Conservation (phyloP, 2,797 vertebrate species). For the Nyctalus aviator region DNA sequence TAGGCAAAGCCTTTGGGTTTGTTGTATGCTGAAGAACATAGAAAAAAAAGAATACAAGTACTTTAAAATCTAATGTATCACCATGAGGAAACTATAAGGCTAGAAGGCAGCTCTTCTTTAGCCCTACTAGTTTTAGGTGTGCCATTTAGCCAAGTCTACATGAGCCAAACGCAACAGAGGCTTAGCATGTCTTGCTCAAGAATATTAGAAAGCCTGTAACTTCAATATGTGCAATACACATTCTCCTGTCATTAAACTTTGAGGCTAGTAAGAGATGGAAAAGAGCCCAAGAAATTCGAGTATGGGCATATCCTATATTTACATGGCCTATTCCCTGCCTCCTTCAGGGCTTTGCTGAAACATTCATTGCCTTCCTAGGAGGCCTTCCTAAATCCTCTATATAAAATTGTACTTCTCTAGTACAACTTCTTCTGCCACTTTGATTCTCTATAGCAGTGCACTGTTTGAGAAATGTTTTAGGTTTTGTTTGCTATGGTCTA, state of each 20-base stretch:
- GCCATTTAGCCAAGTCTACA: not conserved
- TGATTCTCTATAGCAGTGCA: not conserved
- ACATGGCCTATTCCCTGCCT: not conserved
- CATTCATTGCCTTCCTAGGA: not conserved
- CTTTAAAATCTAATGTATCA: not conserved
- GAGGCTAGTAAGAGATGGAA: conserved; percentile 49
- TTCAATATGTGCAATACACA: conserved; percentile 60
- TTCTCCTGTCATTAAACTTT: conserved; percentile 48
- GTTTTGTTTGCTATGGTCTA: not conserved
- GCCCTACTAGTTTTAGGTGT: not conserved
- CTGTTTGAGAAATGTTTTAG: not conserved
- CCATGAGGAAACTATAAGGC: not conserved
- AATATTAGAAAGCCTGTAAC: conserved; percentile 45
- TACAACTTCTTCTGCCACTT: not conserved
- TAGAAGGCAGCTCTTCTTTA: not conserved
- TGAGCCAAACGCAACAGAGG: conserved; percentile 52
- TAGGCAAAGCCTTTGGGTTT: not conserved
- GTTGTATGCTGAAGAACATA: not conserved
- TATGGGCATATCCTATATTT: not conserved
- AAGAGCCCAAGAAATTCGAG: conserved; percentile 55
- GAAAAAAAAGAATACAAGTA: not conserved
- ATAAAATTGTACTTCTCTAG: not conserved
- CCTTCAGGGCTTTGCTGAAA: not conserved
- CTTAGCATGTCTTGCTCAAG: conserved; percentile 62
- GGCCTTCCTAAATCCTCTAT: not conserved